A percentile compares a stretch with the other conserved stretches of the same genome.
phyloP scores from a whole-genome alignment of 2,113 vertebrate genomes.

The Thamnophis sirtalis region DNA sequence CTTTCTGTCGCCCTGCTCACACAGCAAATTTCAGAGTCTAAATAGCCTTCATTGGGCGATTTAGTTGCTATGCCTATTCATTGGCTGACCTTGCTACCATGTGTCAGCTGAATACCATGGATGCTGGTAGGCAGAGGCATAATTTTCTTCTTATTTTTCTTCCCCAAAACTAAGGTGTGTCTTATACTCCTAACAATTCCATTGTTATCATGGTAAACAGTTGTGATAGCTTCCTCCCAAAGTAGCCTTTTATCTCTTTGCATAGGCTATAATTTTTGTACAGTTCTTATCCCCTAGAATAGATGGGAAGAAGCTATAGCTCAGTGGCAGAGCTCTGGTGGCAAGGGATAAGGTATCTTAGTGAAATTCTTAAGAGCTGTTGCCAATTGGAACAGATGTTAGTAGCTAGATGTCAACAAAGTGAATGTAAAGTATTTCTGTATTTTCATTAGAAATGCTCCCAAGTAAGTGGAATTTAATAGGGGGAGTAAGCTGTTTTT shows the following conservation, averaged over 20 bases:
- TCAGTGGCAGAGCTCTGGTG: not conserved
- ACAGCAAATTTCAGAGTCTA: too few relatives aligned
- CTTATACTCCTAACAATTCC: not conserved
- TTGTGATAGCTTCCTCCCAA: not conserved
- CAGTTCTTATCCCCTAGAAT: not conserved
- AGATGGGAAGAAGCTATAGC: not conserved
- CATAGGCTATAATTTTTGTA: not conserved
- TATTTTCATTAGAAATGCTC: not conserved
- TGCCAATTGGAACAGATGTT: not conserved
- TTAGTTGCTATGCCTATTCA: too few relatives aligned
- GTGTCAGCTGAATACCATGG: too few relatives aligned
- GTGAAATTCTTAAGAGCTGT: not conserved
- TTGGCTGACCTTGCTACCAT: too few relatives aligned
- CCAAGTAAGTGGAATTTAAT: not conserved
- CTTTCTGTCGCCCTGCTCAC: too few relatives aligned
- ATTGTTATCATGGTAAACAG: not conserved
- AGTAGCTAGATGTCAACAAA: not conserved
- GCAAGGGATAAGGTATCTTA: not conserved
- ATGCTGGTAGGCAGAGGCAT: too few relatives aligned
- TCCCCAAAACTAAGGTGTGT: too few relatives aligned
- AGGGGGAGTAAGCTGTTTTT: not conserved
- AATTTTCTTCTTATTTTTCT: too few relatives aligned
- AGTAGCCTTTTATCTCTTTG: not conserved
- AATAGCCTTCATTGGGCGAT: too few relatives aligned
- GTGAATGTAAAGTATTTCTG: not conserved